A percentile compares a stretch with the other conserved stretches of the same genome.
Evolutionary conservation across 2,797 vertebrate genomes (phyloP).

Genomic region (Sebastes diploproa): DNA sequence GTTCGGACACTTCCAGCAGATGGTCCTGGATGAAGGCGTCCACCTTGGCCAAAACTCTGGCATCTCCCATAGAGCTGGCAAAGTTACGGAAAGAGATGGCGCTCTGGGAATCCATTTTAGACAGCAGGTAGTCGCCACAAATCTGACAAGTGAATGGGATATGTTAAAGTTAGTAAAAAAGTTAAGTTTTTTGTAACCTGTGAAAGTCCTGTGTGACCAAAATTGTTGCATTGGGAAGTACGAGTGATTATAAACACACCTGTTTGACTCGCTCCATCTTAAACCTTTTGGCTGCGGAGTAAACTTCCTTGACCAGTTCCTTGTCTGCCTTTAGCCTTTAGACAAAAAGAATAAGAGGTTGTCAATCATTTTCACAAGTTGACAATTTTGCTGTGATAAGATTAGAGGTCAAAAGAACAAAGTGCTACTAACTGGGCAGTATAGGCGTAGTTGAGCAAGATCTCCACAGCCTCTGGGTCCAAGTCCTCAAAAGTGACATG

Average conservation of each 20-base stretch:
- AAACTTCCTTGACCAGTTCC: conserved; percentile 96
- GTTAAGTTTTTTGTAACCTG: neutral
- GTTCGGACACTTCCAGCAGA: conserved; percentile 93
- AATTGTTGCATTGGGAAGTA: neutral
- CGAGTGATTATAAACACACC: conserved; percentile 72
- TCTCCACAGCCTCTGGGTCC: conserved; percentile 96
- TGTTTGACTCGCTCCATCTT: conserved; percentile 99
- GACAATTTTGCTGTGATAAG: neutral
- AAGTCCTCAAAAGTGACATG: conserved; percentile 98
- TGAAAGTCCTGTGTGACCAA: neutral
- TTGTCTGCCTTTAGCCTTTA: conserved; percentile 95
- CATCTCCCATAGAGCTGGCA: conserved; percentile 93
- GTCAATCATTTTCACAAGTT: conserved; percentile 45
- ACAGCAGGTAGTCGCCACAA: conserved; percentile 97
- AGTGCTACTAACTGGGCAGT: conserved; percentile 92
- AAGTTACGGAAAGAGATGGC: conserved; percentile 97
- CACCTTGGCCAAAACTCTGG: conserved; percentile 90
- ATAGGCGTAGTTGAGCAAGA: conserved; percentile 97
- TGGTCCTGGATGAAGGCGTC: conserved; percentile 97
- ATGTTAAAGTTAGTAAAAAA: neutral
- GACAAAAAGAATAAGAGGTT: neutral
- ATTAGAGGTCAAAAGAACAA: neutral
- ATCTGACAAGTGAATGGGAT: conserved; percentile 80
- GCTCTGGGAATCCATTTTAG: conserved; percentile 92
- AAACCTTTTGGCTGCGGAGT: conserved; percentile 96